Percentiles rank a stretch among this genome's conserved stretches.
Conservation (phyloP, 2,113 vertebrate species). For the Cephalopholis sonnerati region DNA sequence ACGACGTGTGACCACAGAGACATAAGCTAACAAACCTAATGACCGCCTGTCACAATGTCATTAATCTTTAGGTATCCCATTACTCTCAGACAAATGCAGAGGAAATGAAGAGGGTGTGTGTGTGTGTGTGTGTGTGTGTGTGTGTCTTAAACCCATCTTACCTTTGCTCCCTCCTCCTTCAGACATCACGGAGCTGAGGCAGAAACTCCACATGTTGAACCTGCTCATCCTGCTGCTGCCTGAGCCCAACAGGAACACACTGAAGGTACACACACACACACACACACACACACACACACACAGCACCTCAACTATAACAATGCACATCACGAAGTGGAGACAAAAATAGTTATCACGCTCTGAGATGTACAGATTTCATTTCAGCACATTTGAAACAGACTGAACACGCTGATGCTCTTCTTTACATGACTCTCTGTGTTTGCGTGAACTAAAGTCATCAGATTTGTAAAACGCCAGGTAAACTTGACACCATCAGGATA, state of each 20-base stretch:
- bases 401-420: background rate
- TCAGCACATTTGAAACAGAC: background rate
- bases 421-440: background rate
- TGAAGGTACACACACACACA: constrained; percentile 85
- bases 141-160: constrained; percentile 20
- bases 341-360: background rate
- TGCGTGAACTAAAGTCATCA: background rate
- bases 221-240: constrained; percentile 91
- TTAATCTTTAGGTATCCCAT: constrained; percentile 74
- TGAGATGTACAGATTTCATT: background rate
- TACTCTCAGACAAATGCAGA: constrained; percentile 64
- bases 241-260: constrained; percentile 91
- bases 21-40: constrained; percentile 76
- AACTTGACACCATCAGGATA: background rate
- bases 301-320: background rate
- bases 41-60: constrained; percentile 70
- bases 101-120: constrained; percentile 73
- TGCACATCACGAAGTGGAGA: background rate
- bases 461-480: too few species aligned
- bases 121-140: constrained; percentile 35
- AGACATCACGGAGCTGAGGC: constrained; percentile 91
- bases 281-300: constrained; percentile 14
- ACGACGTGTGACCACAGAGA: constrained; percentile 58
- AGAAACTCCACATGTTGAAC: constrained; percentile 92
- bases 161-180: background rate